A percentile compares a stretch with the other conserved stretches of the same genome.
phyloP scores from a whole-genome alignment of 2,113 vertebrate genomes.

The Marcusenius ussheri region DNA sequence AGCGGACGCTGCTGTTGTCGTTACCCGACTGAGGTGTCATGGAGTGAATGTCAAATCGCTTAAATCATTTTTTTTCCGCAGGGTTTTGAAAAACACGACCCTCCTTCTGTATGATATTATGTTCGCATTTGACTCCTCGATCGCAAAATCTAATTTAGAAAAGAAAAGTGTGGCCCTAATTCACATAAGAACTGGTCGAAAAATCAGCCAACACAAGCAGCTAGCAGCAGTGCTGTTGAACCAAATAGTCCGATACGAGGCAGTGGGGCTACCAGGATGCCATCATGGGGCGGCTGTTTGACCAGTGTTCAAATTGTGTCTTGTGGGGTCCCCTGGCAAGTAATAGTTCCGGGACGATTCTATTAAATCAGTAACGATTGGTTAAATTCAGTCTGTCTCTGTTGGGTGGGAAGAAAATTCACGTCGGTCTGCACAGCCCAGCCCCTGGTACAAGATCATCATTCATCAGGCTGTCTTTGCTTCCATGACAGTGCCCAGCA shows the following conservation, averaged over 20 bases:
- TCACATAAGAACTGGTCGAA: not conserved
- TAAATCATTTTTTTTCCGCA: not conserved
- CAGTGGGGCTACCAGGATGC: not conserved
- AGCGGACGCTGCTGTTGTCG: not conserved
- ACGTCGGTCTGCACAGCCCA: no score
- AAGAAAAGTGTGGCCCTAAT: not conserved
- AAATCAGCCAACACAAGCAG: not conserved
- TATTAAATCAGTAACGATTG: no score
- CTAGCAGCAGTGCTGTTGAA: not conserved
- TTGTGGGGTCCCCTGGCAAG: not conserved
- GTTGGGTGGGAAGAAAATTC: no score
- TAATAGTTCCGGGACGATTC: not conserved
- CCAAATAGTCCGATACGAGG: not conserved
- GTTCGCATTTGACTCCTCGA: not conserved
- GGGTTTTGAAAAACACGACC: not conserved
- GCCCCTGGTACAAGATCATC: no score
- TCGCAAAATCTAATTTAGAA: not conserved
- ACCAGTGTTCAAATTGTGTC: not conserved
- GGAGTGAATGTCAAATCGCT: not conserved
- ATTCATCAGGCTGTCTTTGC: no score
- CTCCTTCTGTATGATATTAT: not conserved
- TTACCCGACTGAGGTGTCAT: not conserved
- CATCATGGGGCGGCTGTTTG: not conserved
- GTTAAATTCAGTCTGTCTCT: no score
- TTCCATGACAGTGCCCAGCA: no score